These are phyloP conservation scores for Aspidiotus destructor DNA, from an alignment of 2,888 invertebrate genomes.

Conservation along the genomic window DNA sequence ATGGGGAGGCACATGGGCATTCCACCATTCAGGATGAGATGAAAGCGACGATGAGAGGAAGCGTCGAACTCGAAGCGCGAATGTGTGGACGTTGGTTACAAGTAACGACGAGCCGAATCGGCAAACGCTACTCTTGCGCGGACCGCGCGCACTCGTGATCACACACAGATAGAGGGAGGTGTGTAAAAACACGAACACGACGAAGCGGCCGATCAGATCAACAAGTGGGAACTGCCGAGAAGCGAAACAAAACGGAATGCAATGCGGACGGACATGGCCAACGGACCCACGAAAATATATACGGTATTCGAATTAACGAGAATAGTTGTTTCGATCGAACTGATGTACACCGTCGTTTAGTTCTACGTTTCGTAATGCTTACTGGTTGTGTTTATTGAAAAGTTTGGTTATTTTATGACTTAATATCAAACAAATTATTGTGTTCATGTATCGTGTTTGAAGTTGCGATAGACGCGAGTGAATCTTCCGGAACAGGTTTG, in stretches of 20 bases:
- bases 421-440: too few species aligned
- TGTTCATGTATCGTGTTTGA: too few species aligned
- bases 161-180: background rate
- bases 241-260: background rate
- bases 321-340: background rate
- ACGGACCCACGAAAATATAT: background rate
- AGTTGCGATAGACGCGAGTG: too few species aligned
- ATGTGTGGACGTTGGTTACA: too few species aligned
- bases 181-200: background rate
- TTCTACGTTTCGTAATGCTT: background rate
- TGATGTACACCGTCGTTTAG: slow-evolving; percentile 2
- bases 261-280: background rate
- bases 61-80: too few species aligned
- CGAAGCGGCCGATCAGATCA: background rate
- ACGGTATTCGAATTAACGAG: background rate
- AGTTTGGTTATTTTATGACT: background rate
- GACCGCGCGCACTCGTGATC: background rate
- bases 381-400: background rate
- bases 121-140: too few species aligned
- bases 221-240: background rate
- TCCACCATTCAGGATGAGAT: too few species aligned
- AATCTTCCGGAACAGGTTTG: too few species aligned
- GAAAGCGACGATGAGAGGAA: too few species aligned
- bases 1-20: too few species aligned
- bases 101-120: too few species aligned